Percentiles rank a stretch among this genome's conserved stretches.
phyloP scores from a whole-genome alignment of 2,797 vertebrate species.

The Bovichtus variegatus region DNA sequence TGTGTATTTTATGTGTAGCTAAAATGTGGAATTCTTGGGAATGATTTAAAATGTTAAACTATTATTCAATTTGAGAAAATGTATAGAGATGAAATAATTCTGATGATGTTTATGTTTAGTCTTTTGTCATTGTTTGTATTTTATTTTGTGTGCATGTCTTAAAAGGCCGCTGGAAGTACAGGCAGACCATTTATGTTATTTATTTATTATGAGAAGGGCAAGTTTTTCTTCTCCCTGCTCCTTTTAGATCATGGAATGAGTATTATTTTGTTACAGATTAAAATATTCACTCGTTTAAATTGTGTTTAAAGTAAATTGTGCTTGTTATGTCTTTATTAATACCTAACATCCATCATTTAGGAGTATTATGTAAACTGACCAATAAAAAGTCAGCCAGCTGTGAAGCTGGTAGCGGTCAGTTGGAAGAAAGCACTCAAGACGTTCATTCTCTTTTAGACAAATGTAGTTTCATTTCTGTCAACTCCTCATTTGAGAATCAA shows the following conservation, averaged over 20 bases:
- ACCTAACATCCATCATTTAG: background rate
- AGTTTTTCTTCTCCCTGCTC: too few species aligned
- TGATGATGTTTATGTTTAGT: background rate
- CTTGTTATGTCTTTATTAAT: background rate
- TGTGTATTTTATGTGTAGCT: background rate
- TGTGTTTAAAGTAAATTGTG: too few species aligned
- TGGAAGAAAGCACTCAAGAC: background rate
- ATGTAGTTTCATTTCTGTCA: background rate
- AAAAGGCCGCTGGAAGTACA: background rate
- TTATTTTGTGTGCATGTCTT: background rate
- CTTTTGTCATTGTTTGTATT: background rate
- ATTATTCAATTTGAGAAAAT: conserved; percentile 2
- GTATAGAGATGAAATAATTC: background rate
- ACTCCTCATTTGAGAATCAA: background rate
- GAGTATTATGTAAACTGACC: background rate
- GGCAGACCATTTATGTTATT: background rate
- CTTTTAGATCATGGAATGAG: too few species aligned
- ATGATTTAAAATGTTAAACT: background rate
- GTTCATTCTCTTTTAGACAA: too few species aligned
- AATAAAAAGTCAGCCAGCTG: background rate
- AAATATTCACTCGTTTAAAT: too few species aligned
- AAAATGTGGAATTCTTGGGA: background rate
- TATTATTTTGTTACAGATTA: background rate
- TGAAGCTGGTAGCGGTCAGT: background rate
- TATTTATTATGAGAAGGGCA: background rate